A percentile compares a stretch with the other conserved stretches of the same genome.
Evolutionary conservation across 2,113 vertebrate genomes (phyloP).

Genomic region (Pseudorectes ferrugineus): DNA sequence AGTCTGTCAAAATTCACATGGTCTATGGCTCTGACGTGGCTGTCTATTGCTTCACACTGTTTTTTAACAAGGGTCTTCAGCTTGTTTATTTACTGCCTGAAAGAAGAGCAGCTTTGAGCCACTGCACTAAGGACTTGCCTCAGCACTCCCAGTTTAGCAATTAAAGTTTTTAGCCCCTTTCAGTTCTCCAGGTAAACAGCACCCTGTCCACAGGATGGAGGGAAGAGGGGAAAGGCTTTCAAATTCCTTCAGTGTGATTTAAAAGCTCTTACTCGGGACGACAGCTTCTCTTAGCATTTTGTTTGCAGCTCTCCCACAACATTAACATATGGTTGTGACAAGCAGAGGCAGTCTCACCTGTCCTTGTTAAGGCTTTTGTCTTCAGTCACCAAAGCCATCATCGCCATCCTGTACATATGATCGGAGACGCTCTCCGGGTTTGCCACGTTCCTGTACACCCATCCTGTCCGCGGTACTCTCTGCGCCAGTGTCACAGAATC

Average conservation of each 20-base stretch:
- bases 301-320: neutral
- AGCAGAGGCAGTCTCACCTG: slow-evolving; percentile 68
- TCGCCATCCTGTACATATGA: slow-evolving; percentile 98
- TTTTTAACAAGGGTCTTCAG: neutral
- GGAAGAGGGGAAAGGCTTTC: neutral
- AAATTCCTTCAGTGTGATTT: neutral
- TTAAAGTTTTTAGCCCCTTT: neutral
- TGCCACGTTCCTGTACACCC: slow-evolving; percentile 88
- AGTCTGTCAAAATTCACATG: neutral
- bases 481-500: neutral
- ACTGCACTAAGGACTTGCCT: neutral
- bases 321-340: rapidly evolving
- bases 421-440: slow-evolving; percentile 93
- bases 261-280: neutral
- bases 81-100: neutral
- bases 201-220: neutral
- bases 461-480: slow-evolving; percentile 91
- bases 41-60: neutral
- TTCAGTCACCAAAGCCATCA: slow-evolving; percentile 89
- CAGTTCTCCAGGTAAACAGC: neutral
- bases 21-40: neutral
- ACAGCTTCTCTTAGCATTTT: neutral
- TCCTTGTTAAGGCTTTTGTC: slow-evolving; percentile 87
- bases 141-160: neutral
- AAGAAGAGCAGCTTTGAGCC: neutral